Evolutionary conservation across 2,888 invertebrate genomes (phyloP), one percentile per base, ranked within the genome.

Genomic region (Lasius fuliginosus): DNA sequence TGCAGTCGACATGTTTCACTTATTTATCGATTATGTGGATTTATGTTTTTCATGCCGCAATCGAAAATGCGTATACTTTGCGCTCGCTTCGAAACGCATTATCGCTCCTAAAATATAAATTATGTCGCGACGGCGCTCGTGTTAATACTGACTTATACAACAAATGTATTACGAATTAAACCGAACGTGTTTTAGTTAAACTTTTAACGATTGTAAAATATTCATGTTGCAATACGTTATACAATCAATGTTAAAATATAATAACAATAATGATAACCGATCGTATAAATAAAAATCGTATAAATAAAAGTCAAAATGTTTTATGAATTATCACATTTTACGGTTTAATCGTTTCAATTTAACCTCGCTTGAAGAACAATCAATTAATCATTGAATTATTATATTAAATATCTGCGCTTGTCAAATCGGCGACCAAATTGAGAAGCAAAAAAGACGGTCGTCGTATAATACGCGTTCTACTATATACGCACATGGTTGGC

Each of bases 1-100:
- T 81, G 79, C 79, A 81, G 60, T 81, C 71, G 79, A 71, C 79
- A n/a, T 81, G 71, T 82, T 75, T 76, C 82, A 75, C 82, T 74
- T 75, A 82, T 82, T 75, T 75, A 75, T 64, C 82, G 65, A 82
- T 75, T 74, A 82, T 64, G 30, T 53, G 56, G 40, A 82, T 82
- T 82, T 77, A 77, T 74, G 77, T 75, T 82, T 79, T 81, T 73
- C 60, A 60, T 53, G 58, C 73, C 23, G 79, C 79, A 12, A 73
- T 81, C 74, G 46, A 81, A 79, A 79, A 62, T 46, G 74, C 46
- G 60, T 36, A 27, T 74, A 73, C 36, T 46, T 81, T 60, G 46
- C 71, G 56, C 56, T 5, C 68, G 23, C 33, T 73, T 36, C 60
- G 27, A 36, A 73, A 73, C 27, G 46, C 12, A 74, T 23, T 18